Conservation (phyloP, 2,888 invertebrate genomes). For the Epiblema foenella region DNA sequence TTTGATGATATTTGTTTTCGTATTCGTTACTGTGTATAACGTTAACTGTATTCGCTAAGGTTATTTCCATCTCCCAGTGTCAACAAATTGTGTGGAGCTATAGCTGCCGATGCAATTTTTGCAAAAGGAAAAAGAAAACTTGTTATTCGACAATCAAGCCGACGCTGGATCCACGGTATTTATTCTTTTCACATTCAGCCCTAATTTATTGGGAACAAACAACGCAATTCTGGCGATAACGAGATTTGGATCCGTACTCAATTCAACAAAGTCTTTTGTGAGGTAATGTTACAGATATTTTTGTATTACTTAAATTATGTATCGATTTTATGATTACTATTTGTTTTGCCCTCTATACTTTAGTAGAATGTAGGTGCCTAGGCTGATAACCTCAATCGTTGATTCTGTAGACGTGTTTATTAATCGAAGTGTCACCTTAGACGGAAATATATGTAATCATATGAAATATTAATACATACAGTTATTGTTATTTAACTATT, state of each 20-base stretch:
- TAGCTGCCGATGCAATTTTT: conserved; percentile 58
- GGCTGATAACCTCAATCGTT: too few species aligned
- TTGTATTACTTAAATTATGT: not conserved
- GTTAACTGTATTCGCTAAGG: conserved; percentile 23
- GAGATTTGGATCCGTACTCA: conserved; percentile 34
- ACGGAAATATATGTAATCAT: too few species aligned
- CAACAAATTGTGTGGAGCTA: conserved; percentile 50
- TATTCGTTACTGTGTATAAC: conserved; percentile 1
- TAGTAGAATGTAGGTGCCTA: too few species aligned
- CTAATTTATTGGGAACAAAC: conserved; percentile 49
- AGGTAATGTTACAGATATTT: conserved; percentile 15
- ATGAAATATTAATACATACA: too few species aligned
- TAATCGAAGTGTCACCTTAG: too few species aligned
- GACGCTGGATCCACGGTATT: conserved; percentile 48
- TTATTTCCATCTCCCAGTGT: conserved; percentile 46
- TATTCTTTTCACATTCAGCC: conserved; percentile 52
- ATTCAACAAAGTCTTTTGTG: conserved; percentile 18
- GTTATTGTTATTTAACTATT: too few species aligned
- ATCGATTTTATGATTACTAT: not conserved
- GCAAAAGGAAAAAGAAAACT: conserved; percentile 56
- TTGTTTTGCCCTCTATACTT: not conserved
- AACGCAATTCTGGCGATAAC: conserved; percentile 38
- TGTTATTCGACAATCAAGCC: conserved; percentile 54
- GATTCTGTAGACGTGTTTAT: too few species aligned
- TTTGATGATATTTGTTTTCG: conserved; percentile 4